Conservation (phyloP, 2,797 vertebrate genomes). For the Acomys russatus region DNA sequence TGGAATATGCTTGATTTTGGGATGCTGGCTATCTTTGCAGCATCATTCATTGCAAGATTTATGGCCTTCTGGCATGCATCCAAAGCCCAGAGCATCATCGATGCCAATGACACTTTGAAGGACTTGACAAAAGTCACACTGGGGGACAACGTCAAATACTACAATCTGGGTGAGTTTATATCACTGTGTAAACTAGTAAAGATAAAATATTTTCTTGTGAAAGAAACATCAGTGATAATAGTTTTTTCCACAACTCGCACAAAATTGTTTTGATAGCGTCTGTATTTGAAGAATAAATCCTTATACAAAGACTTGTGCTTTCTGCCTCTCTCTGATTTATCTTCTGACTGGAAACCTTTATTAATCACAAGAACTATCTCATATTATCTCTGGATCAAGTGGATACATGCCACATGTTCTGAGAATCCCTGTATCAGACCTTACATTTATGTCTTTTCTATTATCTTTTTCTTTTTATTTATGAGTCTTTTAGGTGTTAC, state of each 20-base stretch:
- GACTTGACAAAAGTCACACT: slow-evolving; percentile 93
- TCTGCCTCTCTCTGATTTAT: background rate
- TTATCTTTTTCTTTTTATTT: background rate
- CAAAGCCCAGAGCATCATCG: slow-evolving; percentile 94
- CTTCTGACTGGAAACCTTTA: background rate
- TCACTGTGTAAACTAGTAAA: background rate
- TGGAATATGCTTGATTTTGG: slow-evolving; percentile 99
- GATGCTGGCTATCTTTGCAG: slow-evolving; percentile 98
- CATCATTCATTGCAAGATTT: slow-evolving; percentile 97
- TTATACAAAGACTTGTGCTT: background rate
- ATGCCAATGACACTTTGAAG: slow-evolving; percentile 92
- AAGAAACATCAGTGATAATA: background rate
- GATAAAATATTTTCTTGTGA: background rate
- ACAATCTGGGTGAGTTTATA: slow-evolving; percentile 93
- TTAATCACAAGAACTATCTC: background rate
- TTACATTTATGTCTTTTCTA: background rate
- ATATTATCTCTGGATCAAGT: background rate
- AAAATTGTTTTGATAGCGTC: background rate
- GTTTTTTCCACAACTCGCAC: background rate
- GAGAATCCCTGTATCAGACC: background rate
- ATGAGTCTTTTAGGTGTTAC: background rate
- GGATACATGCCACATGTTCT: background rate
- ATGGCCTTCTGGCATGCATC: slow-evolving; percentile 96
- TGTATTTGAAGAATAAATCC: background rate
- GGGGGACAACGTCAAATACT: slow-evolving; percentile 95